Evolutionary conservation across 2,888 invertebrate genomes (phyloP), one percentile per base, ranked within the genome.

Genomic region (Hyalella azteca): DNA sequence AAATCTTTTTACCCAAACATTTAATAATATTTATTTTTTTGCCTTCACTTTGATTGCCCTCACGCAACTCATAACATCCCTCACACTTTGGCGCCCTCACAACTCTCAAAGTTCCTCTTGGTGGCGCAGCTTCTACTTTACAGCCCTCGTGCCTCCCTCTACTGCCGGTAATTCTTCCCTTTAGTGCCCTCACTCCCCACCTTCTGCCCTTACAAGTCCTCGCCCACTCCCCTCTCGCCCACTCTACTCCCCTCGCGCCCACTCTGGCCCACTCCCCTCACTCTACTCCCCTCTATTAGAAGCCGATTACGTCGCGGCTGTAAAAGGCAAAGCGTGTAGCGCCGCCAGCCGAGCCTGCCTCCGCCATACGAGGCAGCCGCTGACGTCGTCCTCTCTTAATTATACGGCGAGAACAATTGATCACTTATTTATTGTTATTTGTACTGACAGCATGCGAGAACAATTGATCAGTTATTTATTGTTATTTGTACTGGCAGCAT

Each of bases 321-420:
- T 66, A 66, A 66, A 66, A 66, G 66, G 66, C 36, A 66, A 66
- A 66, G 66, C 66, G 66, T 66, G 66, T 66, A 0, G 36, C 3
- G 19, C 66, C 19, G 39, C 15, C 3, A 22, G 66, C 66, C 0
- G 36, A 3, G 4, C n/a, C 49, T 5, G 9, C 3, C 13, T 7
- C 49, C 1, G 13, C 49, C 19, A 5, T 22, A 15, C 19, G 1
- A 7, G 9, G 49, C 49, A 7, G 2, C 9, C 7, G 49, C 15
- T 50, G n/a, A 1, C 50, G n/a, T 50, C 13, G 22, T 7, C 2
- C 7, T 1, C 45, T 4, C 4, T 49, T 4, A 49, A 3, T 15
- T 4, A 22, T 49, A 4, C 49, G 49, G 22, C 49, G 15, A 4
- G 49, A 4, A 13, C 19, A 9, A 13, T 4, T 49, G 5, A n/a